phyloP scores from a whole-genome alignment of 2,797 vertebrate genomes.

The Austrolebias charrua region DNA sequence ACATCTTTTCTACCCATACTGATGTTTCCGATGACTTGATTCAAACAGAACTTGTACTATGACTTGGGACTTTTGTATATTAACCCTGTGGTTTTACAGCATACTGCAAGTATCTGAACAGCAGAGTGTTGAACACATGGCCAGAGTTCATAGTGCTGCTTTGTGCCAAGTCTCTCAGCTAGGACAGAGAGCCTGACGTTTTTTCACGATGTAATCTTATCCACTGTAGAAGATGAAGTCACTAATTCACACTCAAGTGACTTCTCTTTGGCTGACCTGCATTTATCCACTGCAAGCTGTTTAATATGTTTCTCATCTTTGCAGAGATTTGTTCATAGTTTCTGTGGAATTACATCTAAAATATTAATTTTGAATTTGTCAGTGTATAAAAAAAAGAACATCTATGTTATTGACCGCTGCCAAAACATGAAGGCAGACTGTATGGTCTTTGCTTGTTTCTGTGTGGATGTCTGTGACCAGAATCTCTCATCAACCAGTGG shows the following conservation, averaged over 20 bases:
- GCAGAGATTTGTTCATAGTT: conserved; percentile 6
- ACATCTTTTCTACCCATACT: conserved; percentile 39
- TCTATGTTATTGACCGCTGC: neutral
- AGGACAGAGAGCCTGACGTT: conserved; percentile 52
- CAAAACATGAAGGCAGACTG: too few relatives aligned
- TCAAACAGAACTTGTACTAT: conserved; percentile 41
- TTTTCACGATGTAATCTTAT: conserved; percentile 50
- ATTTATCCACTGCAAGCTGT: conserved; percentile 14
- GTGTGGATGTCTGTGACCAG: too few relatives aligned
- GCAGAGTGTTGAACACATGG: conserved; percentile 57
- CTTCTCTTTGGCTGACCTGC: neutral
- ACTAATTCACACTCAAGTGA: conserved; percentile 42
- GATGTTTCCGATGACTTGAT: conserved; percentile 39
- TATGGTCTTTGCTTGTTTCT: too few relatives aligned
- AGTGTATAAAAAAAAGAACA: neutral
- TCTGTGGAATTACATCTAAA: conserved; percentile 1
- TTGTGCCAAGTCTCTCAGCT: conserved; percentile 54
- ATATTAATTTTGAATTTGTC: neutral
- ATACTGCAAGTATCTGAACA: conserved; percentile 33
- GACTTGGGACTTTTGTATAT: conserved; percentile 37
- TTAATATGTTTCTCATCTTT: conserved; percentile 21
- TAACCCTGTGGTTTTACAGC: conserved; percentile 48
- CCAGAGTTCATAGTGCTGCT: conserved; percentile 36
- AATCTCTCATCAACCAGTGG: too few relatives aligned
- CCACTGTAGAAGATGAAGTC: conserved; percentile 58